phyloP scores from a whole-genome alignment of 2,888 invertebrate genomes.

The Eupithecia dodoneata region DNA sequence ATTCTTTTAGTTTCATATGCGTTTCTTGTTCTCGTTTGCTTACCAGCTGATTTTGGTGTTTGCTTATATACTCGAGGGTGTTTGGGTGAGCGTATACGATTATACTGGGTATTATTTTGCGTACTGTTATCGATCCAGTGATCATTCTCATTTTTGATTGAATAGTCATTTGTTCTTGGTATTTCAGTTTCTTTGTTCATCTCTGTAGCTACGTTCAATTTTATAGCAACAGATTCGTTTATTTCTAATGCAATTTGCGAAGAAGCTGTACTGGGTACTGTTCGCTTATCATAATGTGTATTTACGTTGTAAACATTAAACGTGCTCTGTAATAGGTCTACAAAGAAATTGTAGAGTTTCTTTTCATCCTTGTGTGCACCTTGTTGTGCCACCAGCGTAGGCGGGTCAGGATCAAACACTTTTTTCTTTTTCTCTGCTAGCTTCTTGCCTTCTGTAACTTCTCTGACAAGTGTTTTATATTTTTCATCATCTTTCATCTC shows the following conservation, averaged over 20 bases:
- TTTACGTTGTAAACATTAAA: constrained; percentile 59
- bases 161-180: constrained; percentile 1
- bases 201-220: constrained; percentile 38
- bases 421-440: constrained; percentile 40
- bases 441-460: constrained; percentile 40
- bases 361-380: constrained; percentile 48
- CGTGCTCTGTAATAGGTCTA: constrained; percentile 65
- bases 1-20: constrained; percentile 34
- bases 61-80: too few species aligned
- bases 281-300: constrained; percentile 31
- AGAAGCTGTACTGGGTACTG: constrained; percentile 27
- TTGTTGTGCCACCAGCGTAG: constrained; percentile 46
- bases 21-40: constrained; percentile 7
- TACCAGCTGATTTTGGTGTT: background rate
- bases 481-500: constrained; percentile 22
- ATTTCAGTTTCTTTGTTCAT: constrained; percentile 8
- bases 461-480: constrained; percentile 34
- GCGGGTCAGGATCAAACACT: constrained; percentile 47
- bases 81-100: background rate
- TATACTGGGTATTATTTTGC: background rate
- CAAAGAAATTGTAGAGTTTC: constrained; percentile 65
- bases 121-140: constrained; percentile 20
- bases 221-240: constrained; percentile 57
- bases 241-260: constrained; percentile 57
- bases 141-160: constrained; percentile 29